A percentile compares a stretch with the other conserved stretches of the same genome.
These are phyloP conservation scores for Pseudolaguvia tuberculata DNA, from an alignment of 2,113 vertebrate genomes.

Conservation along the genomic window DNA sequence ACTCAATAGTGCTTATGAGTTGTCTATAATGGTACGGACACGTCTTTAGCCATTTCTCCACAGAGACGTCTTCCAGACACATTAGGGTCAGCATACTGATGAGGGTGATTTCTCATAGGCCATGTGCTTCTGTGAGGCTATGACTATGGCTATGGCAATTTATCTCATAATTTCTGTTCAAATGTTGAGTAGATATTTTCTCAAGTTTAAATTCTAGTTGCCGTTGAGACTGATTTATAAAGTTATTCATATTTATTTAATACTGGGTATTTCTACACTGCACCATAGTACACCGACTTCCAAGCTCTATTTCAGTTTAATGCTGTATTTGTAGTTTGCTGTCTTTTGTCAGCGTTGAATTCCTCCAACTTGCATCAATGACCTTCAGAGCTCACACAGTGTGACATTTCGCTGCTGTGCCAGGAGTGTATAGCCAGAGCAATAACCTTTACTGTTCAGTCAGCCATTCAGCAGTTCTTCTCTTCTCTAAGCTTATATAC, in stretches of 20 bases:
- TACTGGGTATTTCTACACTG: neutral
- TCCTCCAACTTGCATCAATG: slow-evolving; percentile 46
- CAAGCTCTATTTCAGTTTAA: slow-evolving; percentile 11
- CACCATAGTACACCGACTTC: neutral
- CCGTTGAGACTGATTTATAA: neutral
- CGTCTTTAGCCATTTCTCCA: slow-evolving; percentile 45
- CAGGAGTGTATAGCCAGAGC: slow-evolving; percentile 62
- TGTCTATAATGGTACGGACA: slow-evolving; percentile 46
- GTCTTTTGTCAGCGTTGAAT: slow-evolving; percentile 40
- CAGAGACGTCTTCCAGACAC: slow-evolving; percentile 37
- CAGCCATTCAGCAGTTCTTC: slow-evolving; percentile 50
- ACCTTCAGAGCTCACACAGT: slow-evolving; percentile 61
- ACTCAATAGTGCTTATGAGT: slow-evolving; percentile 48
- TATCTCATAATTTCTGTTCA: neutral
- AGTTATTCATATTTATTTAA: neutral
- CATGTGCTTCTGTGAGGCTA: slow-evolving; percentile 6
- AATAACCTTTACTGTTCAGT: slow-evolving; percentile 67
- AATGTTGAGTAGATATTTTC: slow-evolving; percentile 6
- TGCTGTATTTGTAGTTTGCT: slow-evolving; percentile 32
- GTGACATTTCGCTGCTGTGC: slow-evolving; percentile 65
- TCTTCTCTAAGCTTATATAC: slow-evolving; percentile 38
- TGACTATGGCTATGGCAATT: neutral
- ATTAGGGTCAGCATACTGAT: slow-evolving; percentile 43
- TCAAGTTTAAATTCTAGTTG: neutral
- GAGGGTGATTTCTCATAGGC: slow-evolving; percentile 20